Evolutionary conservation across 1,140 invertebrate species (phyloP).

Genomic region (Micrasema minimum): DNA sequence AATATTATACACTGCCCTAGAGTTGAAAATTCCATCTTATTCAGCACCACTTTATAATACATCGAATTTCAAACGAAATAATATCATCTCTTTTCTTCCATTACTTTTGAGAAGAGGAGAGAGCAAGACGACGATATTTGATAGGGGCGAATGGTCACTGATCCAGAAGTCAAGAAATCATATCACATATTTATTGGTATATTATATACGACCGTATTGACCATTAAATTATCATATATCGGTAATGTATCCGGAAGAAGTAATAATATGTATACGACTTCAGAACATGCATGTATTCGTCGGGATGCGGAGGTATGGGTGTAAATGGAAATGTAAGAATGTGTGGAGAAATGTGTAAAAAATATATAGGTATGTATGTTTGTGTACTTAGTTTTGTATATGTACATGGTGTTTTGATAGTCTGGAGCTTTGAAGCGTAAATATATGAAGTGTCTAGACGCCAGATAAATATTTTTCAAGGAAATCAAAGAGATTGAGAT

Average conservation of each 20-base stretch:
- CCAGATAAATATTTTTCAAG: no score
- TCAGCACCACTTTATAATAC: conserved; percentile 33
- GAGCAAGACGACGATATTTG: conserved; percentile 13
- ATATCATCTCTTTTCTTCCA: conserved; percentile 19
- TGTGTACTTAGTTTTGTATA: conserved; percentile 31
- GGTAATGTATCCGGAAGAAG: conserved; percentile 41
- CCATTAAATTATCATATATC: conserved; percentile 54
- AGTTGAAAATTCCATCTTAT: neutral
- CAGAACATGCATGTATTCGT: neutral
- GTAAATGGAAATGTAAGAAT: no score
- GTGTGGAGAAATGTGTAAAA: neutral
- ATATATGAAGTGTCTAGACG: conserved; percentile 27
- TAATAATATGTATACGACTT: conserved; percentile 40
- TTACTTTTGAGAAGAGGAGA: neutral
- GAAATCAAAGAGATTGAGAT: no score
- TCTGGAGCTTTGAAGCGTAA: conserved; percentile 44
- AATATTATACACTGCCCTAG: neutral
- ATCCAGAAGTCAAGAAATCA: conserved; percentile 38
- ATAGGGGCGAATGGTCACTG: conserved; percentile 27
- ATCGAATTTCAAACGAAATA: conserved; percentile 14
- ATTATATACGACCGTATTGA: conserved; percentile 53
- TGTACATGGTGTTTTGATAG: conserved; percentile 10
- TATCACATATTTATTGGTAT: conserved; percentile 52
- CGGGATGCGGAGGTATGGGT: neutral
- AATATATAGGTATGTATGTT: no score